Base-by-base conservation (phyloP, 1,140 invertebrate species). In the Apis dorsata region DNA sequence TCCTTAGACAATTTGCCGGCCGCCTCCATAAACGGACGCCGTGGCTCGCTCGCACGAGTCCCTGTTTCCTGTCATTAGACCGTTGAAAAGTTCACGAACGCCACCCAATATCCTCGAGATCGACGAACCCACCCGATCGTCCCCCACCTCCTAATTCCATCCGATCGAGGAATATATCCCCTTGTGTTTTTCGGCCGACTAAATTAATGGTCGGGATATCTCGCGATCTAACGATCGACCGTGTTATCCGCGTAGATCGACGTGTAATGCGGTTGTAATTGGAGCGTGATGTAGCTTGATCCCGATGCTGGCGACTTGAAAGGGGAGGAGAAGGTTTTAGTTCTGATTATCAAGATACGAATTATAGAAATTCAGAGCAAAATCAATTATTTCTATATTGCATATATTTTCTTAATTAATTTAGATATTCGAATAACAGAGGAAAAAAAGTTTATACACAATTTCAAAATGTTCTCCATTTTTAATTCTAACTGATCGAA, bases 1-100 rank as follows among this genome's bases (percentile, higher is more conserved):
- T 86, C 86, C 87, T 88, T 84, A 74, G 87, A 88, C 87, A 88
- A 88, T 88, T 88, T 88, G 78, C 84, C 75, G 74, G 80, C 81
- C 81, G 84, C 81, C 84, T 88, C 87, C 87, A 88, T 88, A 88
- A 88, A 85, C 87, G 87, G 81, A 85, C 86, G 84, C 57, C 44
- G 73, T 62, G 59, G 79, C 65, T 76, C 79, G 86, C 66, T 88
- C 83, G 83, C 86, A 84, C 87, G 57, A 88, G 78, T 69, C 86
- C 34, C 34, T 34, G 84, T 88, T 88, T 88, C 87, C 87, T 88
- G 86, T 88, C 87, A 84, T 88, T 88, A 86, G 77, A 84, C 84
- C 84, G 79, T 88, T 77, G 83, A 89, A 24, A 80, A 74, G 74
- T 80, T 88, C 86, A 69, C 79, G 76, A 63, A 60, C 75, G 74